A percentile compares a stretch with the other conserved stretches of the same genome.
Conservation (phyloP, 2,113 vertebrate genomes). For the Lophochroa leadbeateri region DNA sequence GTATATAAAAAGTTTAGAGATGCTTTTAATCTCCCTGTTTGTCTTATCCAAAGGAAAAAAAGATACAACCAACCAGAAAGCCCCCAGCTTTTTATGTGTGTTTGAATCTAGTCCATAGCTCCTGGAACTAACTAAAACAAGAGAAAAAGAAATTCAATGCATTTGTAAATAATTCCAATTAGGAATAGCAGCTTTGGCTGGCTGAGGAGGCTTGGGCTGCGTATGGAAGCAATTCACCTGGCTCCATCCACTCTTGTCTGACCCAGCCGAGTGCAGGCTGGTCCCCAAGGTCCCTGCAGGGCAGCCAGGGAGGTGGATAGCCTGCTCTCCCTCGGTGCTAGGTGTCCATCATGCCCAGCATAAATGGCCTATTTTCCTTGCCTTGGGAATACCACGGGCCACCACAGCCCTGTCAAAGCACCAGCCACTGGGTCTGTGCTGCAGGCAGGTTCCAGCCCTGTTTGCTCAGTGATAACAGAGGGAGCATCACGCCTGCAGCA, state of each 20-base stretch:
- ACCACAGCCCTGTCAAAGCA: rapidly evolving
- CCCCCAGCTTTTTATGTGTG: background rate
- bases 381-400: background rate
- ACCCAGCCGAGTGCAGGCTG: rapidly evolving
- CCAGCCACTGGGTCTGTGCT: rapidly evolving
- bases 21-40: background rate
- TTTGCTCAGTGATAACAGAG: rapidly evolving
- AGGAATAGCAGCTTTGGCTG: background rate
- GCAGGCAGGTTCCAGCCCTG: background rate
- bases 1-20: background rate
- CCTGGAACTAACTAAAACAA: constrained; percentile 36
- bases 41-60: background rate
- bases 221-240: background rate
- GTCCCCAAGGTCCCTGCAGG: background rate
- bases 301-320: rapidly evolving
- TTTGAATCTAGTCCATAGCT: background rate
- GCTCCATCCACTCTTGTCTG: rapidly evolving
- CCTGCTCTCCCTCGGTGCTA: background rate
- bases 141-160: background rate
- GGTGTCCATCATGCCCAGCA: rapidly evolving
- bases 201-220: background rate
- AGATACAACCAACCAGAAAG: constrained; percentile 7
- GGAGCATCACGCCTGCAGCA: background rate
- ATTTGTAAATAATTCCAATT: background rate
- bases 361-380: rapidly evolving